These are phyloP conservation scores for Acomys russatus DNA, from an alignment of 2,797 vertebrate species.

Conservation along the genomic window DNA sequence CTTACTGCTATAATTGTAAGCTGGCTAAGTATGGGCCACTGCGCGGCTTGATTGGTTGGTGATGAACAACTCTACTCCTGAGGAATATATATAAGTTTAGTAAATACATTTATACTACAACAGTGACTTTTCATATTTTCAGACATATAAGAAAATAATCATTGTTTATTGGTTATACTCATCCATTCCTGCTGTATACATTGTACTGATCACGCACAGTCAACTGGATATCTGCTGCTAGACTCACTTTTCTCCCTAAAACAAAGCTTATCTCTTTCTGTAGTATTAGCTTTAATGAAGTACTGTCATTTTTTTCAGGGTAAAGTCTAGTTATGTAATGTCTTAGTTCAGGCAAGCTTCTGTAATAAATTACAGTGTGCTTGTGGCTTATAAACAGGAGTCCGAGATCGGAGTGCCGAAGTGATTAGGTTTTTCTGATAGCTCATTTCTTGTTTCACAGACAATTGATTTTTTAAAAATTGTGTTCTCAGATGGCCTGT, in stretches of 20 bases:
- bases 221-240: background rate
- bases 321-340: slow-evolving; percentile 21
- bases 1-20: background rate
- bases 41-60: background rate
- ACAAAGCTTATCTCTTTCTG: slow-evolving; percentile 16
- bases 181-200: background rate
- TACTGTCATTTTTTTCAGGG: slow-evolving; percentile 30
- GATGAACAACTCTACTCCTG: background rate
- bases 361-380: background rate
- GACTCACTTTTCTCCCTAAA: slow-evolving; percentile 36
- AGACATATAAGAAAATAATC: background rate
- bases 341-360: background rate
- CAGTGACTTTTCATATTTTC: slow-evolving; percentile 1
- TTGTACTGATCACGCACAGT: background rate
- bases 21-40: background rate
- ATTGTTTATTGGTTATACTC: background rate
- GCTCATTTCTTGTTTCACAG: background rate
- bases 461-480: background rate
- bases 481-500: background rate
- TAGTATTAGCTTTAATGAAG: slow-evolving; percentile 9
- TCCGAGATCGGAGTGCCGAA: background rate
- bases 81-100: background rate
- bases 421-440: background rate
- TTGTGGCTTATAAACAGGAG: background rate
- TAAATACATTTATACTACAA: background rate